Evolutionary conservation across 2,888 invertebrate species (phyloP).

Genomic region (Plutella xylostella): DNA sequence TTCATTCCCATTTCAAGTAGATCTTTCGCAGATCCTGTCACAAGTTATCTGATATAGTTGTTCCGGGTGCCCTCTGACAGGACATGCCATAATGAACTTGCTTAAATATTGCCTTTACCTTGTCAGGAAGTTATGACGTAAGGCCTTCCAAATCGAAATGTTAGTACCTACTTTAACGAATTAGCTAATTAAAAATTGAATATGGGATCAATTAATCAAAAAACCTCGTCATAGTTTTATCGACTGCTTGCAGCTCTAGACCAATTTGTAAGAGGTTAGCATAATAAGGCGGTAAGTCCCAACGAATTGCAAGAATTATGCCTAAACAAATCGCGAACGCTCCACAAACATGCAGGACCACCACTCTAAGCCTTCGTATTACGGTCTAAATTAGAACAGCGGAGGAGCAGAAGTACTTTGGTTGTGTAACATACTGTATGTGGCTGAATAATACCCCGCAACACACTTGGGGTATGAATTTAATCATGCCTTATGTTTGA

Average conservation of each 20-base stretch:
- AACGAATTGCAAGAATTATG: slow-evolving; percentile 57
- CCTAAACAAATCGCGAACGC: slow-evolving; percentile 48
- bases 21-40: no score
- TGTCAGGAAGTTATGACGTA: no score
- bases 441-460: slow-evolving; percentile 59
- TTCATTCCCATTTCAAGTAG: no score
- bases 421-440: slow-evolving; percentile 58
- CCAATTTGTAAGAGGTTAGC: slow-evolving; percentile 41
- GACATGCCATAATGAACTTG: no score
- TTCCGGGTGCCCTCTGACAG: no score
- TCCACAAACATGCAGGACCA: not conserved
- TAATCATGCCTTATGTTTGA: slow-evolving; percentile 63
- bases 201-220: no score
- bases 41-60: no score
- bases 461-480: slow-evolving; percentile 63
- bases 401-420: not conserved
- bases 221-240: not conserved
- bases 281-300: slow-evolving; percentile 40
- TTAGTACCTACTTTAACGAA: no score
- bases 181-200: no score
- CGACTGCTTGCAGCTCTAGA: slow-evolving; percentile 1
- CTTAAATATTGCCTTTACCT: no score
- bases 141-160: no score
- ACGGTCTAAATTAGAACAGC: not conserved
- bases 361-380: not conserved